Conservation (phyloP, 1,140 invertebrate genomes). For the Drosophila bifasciata region DNA sequence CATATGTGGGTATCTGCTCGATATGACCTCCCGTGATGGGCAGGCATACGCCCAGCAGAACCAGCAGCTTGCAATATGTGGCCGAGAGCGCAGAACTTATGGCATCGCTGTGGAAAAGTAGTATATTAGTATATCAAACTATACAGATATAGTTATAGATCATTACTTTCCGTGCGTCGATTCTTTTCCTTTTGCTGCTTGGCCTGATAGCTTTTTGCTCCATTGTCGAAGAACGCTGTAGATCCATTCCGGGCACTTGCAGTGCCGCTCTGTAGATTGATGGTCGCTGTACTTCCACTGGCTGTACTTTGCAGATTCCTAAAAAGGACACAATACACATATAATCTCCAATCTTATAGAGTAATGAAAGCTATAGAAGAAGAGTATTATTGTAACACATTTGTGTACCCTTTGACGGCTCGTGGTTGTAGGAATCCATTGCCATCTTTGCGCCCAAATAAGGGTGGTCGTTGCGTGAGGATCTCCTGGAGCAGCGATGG, state of each 20-base stretch:
- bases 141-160: neutral
- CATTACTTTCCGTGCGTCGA: constrained; percentile 84
- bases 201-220: constrained; percentile 72
- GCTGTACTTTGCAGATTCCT: constrained; percentile 72
- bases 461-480: constrained; percentile 80
- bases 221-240: constrained; percentile 55
- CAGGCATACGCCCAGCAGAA: constrained; percentile 89
- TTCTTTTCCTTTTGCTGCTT: constrained; percentile 78
- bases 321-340: neutral
- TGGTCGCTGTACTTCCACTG: constrained; percentile 74
- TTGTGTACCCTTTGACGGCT: constrained; percentile 65
- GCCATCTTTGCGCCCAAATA: constrained; percentile 79
- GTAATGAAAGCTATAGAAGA: neutral
- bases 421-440: constrained; percentile 49
- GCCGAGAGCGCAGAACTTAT: constrained; percentile 87
- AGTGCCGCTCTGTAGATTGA: constrained; percentile 68
- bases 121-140: neutral
- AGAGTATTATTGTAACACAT: neutral
- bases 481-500: constrained; percentile 80
- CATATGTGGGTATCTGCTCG: constrained; percentile 86
- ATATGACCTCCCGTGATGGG: constrained; percentile 88
- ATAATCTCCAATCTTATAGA: neutral
- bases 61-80: constrained; percentile 90
- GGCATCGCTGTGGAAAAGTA: constrained; percentile 81
- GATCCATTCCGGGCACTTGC: constrained; percentile 64